These are phyloP conservation scores for Labeo calbasu DNA, from an alignment of 2,797 vertebrate genomes.

Conservation along the genomic window DNA sequence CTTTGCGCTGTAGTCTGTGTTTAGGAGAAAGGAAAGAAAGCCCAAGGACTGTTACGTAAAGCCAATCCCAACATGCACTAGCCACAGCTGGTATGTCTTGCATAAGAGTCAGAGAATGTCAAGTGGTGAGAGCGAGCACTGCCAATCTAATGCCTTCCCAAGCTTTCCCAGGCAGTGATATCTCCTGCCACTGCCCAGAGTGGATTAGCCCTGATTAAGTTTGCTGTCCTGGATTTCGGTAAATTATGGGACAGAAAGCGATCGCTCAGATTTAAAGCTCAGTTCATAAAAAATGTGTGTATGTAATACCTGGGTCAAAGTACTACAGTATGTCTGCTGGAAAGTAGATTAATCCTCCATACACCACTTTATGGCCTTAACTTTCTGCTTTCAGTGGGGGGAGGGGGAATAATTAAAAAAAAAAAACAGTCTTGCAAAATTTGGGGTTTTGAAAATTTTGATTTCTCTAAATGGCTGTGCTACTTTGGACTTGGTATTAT, in stretches of 20 bases:
- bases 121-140: conserved; percentile 68
- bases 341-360: conserved; percentile 30
- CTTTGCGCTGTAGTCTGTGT: not conserved
- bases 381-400: conserved; percentile 8
- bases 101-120: conserved; percentile 69
- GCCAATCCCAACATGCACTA: conserved; percentile 68
- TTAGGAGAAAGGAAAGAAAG: conserved; percentile 14
- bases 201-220: conserved; percentile 75
- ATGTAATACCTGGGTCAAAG: conserved; percentile 49
- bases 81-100: conserved; percentile 76
- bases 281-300: conserved; percentile 55
- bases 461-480: conserved; percentile 6
- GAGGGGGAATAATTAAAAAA: not conserved
- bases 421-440: conserved; percentile 12
- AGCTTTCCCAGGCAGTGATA: conserved; percentile 62
- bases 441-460: no score
- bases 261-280: conserved; percentile 56
- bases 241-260: conserved; percentile 45
- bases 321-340: conserved; percentile 43
- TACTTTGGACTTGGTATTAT: not conserved
- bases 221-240: conserved; percentile 68
- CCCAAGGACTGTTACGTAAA: conserved; percentile 71
- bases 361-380: conserved; percentile 22
- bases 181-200: conserved; percentile 62
- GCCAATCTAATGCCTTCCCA: conserved; percentile 71